Percentiles rank a stretch among this genome's conserved stretches.
These are phyloP conservation scores for Laothoe populi DNA, from an alignment of 2,888 invertebrate species.

Conservation along the genomic window DNA sequence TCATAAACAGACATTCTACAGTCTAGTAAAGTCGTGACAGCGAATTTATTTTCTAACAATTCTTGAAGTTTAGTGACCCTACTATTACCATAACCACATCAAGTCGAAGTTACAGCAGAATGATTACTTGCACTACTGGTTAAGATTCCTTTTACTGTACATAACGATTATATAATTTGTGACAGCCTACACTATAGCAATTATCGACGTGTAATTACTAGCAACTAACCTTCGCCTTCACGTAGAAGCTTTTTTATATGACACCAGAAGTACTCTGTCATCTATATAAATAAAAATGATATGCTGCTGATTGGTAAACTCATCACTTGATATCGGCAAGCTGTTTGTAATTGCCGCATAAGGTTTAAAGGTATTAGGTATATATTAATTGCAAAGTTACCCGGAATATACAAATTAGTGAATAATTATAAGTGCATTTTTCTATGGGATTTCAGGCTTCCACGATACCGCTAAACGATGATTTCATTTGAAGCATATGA, in stretches of 20 bases:
- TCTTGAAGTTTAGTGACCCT: neutral
- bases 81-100: neutral
- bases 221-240: conserved; percentile 23
- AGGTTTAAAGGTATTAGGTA: too few relatives aligned
- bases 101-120: neutral
- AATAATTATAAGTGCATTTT: too few relatives aligned
- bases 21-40: neutral
- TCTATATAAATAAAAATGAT: neutral
- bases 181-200: conserved; percentile 3
- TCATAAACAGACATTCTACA: too few relatives aligned
- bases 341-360: too few relatives aligned
- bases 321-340: too few relatives aligned
- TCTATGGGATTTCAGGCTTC: too few relatives aligned
- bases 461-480: too few relatives aligned
- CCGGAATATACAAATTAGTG: too few relatives aligned
- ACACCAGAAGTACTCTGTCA: neutral
- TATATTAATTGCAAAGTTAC: too few relatives aligned
- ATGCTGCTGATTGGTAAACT: too few relatives aligned
- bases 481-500: too few relatives aligned
- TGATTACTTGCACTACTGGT: conserved; percentile 16
- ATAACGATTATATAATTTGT: conserved; percentile 19
- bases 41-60: neutral
- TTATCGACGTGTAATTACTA: conserved; percentile 13
- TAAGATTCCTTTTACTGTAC: conserved; percentile 5
- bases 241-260: conserved; percentile 9